Conservation (phyloP, 2,113 vertebrate species). For the Copsychus sechellarum region DNA sequence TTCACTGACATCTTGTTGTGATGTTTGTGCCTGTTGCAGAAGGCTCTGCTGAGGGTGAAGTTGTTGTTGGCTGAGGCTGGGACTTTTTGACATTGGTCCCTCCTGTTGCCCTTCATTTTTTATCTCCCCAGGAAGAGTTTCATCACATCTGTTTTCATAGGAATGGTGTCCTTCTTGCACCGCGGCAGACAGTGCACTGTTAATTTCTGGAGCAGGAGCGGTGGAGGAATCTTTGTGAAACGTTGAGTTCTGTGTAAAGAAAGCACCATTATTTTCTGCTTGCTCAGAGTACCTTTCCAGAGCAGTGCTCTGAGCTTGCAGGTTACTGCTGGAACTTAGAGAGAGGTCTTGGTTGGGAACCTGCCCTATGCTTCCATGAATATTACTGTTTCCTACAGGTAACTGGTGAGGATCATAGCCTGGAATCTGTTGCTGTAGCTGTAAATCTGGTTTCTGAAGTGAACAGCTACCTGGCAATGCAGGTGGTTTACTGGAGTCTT, state of each 20-base stretch:
- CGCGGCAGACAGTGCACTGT: constrained; percentile 41
- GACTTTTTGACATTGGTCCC: constrained; percentile 21
- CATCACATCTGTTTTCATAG: constrained; percentile 57
- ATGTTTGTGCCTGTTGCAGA: constrained; percentile 44
- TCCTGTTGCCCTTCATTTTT: constrained; percentile 62
- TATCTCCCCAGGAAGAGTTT: constrained; percentile 63
- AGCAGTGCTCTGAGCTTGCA: constrained; percentile 72
- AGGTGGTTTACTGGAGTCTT: constrained; percentile 74
- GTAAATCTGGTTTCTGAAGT: constrained; percentile 73
- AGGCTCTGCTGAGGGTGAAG: constrained; percentile 35
- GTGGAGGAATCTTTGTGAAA: constrained; percentile 79
- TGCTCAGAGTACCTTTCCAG: constrained; percentile 73
- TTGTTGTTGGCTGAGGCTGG: constrained; percentile 2
- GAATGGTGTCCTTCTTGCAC: constrained; percentile 62
- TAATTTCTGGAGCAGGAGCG: constrained; percentile 65
- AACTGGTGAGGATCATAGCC: constrained; percentile 57
- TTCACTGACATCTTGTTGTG: constrained; percentile 7
- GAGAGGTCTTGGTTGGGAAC: constrained; percentile 69
- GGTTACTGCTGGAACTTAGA: constrained; percentile 70
- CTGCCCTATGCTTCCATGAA: constrained; percentile 64
- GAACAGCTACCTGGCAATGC: constrained; percentile 75
- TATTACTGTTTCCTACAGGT: constrained; percentile 56
- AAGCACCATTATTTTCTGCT: constrained; percentile 76
- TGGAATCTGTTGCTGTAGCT: constrained; percentile 66
- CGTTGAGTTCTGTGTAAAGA: constrained; percentile 74